Base-by-base conservation (phyloP, 2,797 vertebrate species). In the Epinephelus coioides region DNA sequence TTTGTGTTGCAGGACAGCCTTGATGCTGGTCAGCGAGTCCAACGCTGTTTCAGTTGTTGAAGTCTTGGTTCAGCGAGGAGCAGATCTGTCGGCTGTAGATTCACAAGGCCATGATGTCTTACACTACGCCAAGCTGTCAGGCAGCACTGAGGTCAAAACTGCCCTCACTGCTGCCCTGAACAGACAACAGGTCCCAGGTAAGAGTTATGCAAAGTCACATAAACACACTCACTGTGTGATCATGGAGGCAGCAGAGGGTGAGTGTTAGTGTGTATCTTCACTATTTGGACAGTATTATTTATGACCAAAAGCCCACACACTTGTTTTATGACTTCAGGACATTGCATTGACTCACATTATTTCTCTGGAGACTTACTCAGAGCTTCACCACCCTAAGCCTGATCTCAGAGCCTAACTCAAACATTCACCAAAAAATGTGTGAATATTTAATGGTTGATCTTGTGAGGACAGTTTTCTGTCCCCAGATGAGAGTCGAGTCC, bases 1-100 rank as follows among this genome's bases (percentile, higher is more conserved):
- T 30, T 66, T 23, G 19, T 69, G 54, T 64, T 68, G 18, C 91
- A 99, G 98, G 93, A 97, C 97, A 5, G 95, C 96, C 38, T 90
- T 99, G 83, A 98, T 99, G 95, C 89, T 97, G 83, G 97, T 96
- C 50, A 94, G 25, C 94, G 97, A 99, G 94, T 91, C 89, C 74
- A 94, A 92, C 63, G 94, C 88, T 30, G 85, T 89, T n/a, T 79
- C 88, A 27, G 90, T 92, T 0, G 93, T 95, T 23, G 97, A 98
- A 62, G 83, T 95, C 47, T 94, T 99, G 84, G 86, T 97, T 61
- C 96, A 89, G 75, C 95, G 95, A 83, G 96, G 96, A 76, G 97
- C 97, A 43, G 95, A 97, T 80, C 80, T 96, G 80, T 92, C 66
- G 27, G 90, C 95, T n/a, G 90, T 96, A 10, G 98, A 99, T 77